Base-by-base conservation (phyloP, 2,797 vertebrate genomes). In the Enteromius afrohamiltoni region DNA sequence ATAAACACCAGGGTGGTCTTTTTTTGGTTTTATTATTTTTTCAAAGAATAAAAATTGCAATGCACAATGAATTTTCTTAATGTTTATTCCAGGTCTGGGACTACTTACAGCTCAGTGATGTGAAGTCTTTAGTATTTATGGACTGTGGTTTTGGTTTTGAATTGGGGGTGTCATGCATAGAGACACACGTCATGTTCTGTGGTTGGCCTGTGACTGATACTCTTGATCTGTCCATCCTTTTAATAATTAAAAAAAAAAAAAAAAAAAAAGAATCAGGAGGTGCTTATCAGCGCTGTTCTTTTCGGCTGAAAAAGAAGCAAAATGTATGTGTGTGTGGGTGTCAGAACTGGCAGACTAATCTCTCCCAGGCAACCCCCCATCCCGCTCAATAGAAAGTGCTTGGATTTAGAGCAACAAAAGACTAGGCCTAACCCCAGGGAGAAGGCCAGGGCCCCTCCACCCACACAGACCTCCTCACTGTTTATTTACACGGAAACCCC, bases 401-500 rank as follows among this genome's bases (percentile, higher is more conserved):
- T 93, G 94, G 93, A 94, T 90, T 95, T 91, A 93, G 93, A 93
- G 93, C 94, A 95, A 95, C 95, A 96, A 93, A 94, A 92, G 90
- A 86, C 93, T 83, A 86, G 90, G 92, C 92, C 93, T 94, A 93
- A 93, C 92, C 89, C 92, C 85, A 76, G 88, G 83, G 82, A 83
- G 55, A 80, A 84, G 80, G 93, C 93, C 92, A 92, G 91, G 89
- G 93, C 91, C 89, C 89, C 88, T 88, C 94, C 92, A 77, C 94
- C 94, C 94, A 90, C 88, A 62, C 90, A 94, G 93, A 93, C 93
- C 93, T 93, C 93, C 90, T 89, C 91, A 85, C 90, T 94, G 91
- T 95, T 96, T 96, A 95, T 95, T 96, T 94, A 95, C 95, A 95
- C 90, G 90, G 93, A 94, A 94, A 94, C 91, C 93, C 91, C 93